Base-by-base conservation (phyloP, 2,888 invertebrate species). In the Drosophila lacicola region DNA sequence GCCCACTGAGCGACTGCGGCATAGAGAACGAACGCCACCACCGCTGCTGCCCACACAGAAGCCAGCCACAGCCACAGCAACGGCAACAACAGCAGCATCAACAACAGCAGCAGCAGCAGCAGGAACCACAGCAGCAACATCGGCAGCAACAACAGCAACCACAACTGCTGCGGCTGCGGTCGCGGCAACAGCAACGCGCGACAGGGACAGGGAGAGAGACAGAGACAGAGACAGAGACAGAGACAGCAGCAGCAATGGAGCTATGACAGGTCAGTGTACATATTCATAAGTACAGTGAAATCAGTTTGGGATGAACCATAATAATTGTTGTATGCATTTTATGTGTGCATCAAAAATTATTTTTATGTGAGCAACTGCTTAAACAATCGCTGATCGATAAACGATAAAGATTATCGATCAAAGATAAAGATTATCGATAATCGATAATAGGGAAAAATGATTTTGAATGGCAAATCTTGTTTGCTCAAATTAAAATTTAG, bases 241-340 rank as follows among this genome's bases (percentile, higher is more conserved):
- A 72, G 64, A 81, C 56, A 56, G 70, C 75, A 61, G 74, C 73
- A 80, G 80, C 54, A 90, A 89, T 64, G 90, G 91, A 65, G 91
- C 91, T 33, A 90, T 91, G 91, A 91, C 90, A 88, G 90, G 90
- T 91, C 61, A 78, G 83, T 89, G 64, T 29, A 34, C 25, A 47
- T 21, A 58, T 9, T n/a, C 5, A 49, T 13, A 42, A 46, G 21
- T 58, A 77, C 64, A 73, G 70, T 70, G 19, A 46, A 56, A 2
- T 19, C 14, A 10, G 37, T 21, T 9, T 21, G 14, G 17, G 9
- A 2, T 45, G 9, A 29, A 54, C 21, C 34, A 4, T 9, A 11
- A 6, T 11, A 8, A 37, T n/a, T 8, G 0, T 8, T 25, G 25
- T 8, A 25, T 6, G 25, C 25, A 25, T 0, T 6, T 25, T 6